Evolutionary conservation across 2,113 vertebrate genomes (phyloP), one percentile per base, ranked within the genome.

Genomic region (Salminus brasiliensis): DNA sequence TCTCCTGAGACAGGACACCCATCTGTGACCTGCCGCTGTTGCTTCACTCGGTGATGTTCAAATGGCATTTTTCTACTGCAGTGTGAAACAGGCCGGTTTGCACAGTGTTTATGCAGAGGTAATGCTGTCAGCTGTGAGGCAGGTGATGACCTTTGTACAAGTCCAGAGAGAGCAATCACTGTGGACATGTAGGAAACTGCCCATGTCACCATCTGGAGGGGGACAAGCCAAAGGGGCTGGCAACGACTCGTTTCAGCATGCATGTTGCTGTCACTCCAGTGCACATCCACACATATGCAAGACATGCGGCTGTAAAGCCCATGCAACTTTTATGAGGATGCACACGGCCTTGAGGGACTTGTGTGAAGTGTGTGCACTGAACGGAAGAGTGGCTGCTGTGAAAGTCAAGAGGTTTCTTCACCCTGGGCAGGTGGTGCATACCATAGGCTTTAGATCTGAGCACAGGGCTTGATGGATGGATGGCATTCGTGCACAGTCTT

Each of bases 301-400:
- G 68, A 5, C 30, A 16, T 21, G 18, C 8, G 45, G 45, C 45
- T 49, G 30, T 30, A 32, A n/a, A 53, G 23, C 39, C 62, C 73
- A 60, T 75, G 49, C 73, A 75, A 75, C 73, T 75, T 75, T 75
- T 62, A 74, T 75, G 53, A 39, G 30, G 49, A 70, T 29, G 67
- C 43, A 29, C n/a, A 70, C 11, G 15, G 36, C 11, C 52, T 27
- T 29, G 11, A 27, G 30, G 47, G 75, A 57, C 70, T 21, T 41
- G 77, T 79, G 53, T 65, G 45, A 32, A 18, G n/a, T 34, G 72
- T 74, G 72, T 74, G 43, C 34, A 57, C 5, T 59, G 72, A 60
- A 74, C 32, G 72, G 68, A 70, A 70, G 68, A 70, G 34, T 59
- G 32, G 72, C 53, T 15, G 30, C 29, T 21, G 53, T 34, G 7